Evolutionary conservation across 2,113 vertebrate species (phyloP), one percentile per base, ranked within the genome.

Genomic region (Paramisgurnus dabryanus): DNA sequence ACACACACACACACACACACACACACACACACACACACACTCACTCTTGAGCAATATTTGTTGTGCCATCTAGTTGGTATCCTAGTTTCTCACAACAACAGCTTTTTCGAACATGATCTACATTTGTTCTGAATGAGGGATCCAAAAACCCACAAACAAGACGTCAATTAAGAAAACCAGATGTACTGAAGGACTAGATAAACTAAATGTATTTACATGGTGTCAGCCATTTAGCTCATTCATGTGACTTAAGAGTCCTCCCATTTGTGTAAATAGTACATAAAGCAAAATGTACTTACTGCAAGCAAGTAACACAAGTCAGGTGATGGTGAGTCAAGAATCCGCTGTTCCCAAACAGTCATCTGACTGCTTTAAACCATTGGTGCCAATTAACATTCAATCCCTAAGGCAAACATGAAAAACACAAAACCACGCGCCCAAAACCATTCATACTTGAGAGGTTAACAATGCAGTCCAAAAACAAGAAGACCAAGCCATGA

Each of bases 281-380:
- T 58, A 67, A 18, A 55, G 47, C 63, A 50, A 18, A 45, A 8
- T 39, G 40, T 47, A 55, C 60, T 50, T 4, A 41, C 13, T 74
- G 27, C 27, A 34, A 34, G 22, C 73, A 64, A 64, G 60, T n/a
- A 18, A 50, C 13, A 39, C 60, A 64, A n/a, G 45, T 77, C 75
- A 77, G 10, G 17, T 11, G 47, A 77, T 34, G 53, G 47, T 77
- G 63, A 77, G 63, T 77, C 63, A 55, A 15, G 13, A 61, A 1
- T 11, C 47, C 49, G 12, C 60, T 22, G 40, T 34, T 72, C 34
- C 8, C 43, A 45, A 8, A 12, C n/a, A 7, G n/a, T 15, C 5
- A 12, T 41, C 53, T 71, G 49, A 69, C 47, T 57, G n/a, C 40
- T 41, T 18, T 55, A 45, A 11, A 73, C 55, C n/a, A 72, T 34